A percentile compares a stretch with the other conserved stretches of the same genome.
Evolutionary conservation across 2,113 vertebrate species (phyloP).

Genomic region (Mus musculus): GRCm39 chr10:88742501-88743000

Average conservation of each 20-base stretch:
- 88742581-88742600: neutral
- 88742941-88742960: neutral
- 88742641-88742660: neutral
- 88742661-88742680: neutral
- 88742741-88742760: too few species aligned
- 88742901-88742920: neutral
- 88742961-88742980: neutral
- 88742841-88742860: neutral
- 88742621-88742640: neutral
- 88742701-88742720: accelerated
- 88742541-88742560: neutral
- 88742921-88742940: neutral
- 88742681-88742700: neutral
- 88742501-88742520: neutral
- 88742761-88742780: neutral
- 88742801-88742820: neutral
- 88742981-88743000: neutral
- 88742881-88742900: neutral
- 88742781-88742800: neutral
- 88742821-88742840: neutral
- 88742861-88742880: neutral
- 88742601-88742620: neutral
- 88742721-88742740: too few species aligned
- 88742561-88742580: neutral
- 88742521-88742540: neutral